A percentile compares a stretch with the other conserved stretches of the same genome.
Evolutionary conservation across 2,888 invertebrate species (phyloP).

Genomic region (Sclerodermus sp.): DNA sequence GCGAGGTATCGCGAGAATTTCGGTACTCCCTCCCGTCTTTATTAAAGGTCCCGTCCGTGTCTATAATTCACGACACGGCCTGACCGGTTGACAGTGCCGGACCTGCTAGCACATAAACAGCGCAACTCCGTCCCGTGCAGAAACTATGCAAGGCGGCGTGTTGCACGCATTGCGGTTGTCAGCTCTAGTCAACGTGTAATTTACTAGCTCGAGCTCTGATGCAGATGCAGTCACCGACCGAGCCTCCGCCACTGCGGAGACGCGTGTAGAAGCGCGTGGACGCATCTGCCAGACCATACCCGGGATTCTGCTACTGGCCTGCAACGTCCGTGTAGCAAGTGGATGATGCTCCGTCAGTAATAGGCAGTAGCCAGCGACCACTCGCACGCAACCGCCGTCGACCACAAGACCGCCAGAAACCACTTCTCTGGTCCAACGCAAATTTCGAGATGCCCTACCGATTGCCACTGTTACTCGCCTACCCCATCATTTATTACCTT

Average conservation of each 20-base stretch:
- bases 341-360: conserved; percentile 18
- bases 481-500: too few relatives aligned
- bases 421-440: not conserved
- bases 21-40: conserved; percentile 32
- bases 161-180: conserved; percentile 49
- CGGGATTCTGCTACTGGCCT: not conserved
- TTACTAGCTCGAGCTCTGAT: conserved; percentile 40
- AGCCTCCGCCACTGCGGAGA: not conserved
- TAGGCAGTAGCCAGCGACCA: conserved; percentile 8
- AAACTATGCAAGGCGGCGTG: conserved; percentile 22
- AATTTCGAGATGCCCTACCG: not conserved
- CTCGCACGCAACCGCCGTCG: conserved; percentile 29
- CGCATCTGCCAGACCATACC: not conserved
- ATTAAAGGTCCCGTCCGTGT: conserved; percentile 27
- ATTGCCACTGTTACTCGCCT: too few relatives aligned
- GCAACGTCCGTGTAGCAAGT: conserved; percentile 15
- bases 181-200: conserved; percentile 52
- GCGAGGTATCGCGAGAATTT: conserved; percentile 30
- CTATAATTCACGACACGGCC: conserved; percentile 34
- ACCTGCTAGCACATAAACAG: conserved; percentile 37
- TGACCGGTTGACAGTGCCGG: conserved; percentile 30
- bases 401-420: conserved; percentile 26
- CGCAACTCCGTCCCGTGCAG: conserved; percentile 34
- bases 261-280: not conserved
- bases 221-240: conserved; percentile 29